Percentiles rank a stretch among this genome's conserved stretches.
These are phyloP conservation scores for Ylistrum balloti DNA, from an alignment of 1,140 invertebrate species.

Conservation along the genomic window DNA sequence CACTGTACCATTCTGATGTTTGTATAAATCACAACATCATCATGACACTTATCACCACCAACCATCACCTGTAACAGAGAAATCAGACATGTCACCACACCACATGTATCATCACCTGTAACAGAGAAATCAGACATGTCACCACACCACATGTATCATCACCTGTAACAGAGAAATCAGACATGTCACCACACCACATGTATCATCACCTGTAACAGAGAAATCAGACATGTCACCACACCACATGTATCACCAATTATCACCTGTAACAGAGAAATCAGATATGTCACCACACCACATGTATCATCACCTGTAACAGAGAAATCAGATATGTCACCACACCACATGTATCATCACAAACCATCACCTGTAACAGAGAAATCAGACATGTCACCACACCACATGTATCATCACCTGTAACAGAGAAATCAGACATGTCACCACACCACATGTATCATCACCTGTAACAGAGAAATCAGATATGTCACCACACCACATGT, in stretches of 20 bases:
- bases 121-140: neutral
- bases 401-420: neutral
- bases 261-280: neutral
- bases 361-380: neutral
- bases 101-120: neutral
- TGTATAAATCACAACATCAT: neutral
- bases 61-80: neutral
- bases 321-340: neutral
- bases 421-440: neutral
- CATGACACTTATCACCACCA: neutral
- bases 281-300: neutral
- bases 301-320: neutral
- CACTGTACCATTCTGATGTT: neutral
- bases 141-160: no score
- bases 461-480: neutral
- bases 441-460: no score
- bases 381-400: neutral
- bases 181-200: no score
- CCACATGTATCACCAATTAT: neutral
- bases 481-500: neutral
- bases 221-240: neutral
- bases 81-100: neutral
- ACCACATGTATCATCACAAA: neutral
- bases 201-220: neutral
- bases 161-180: neutral